Percentiles rank a stretch among this genome's conserved stretches.
phyloP scores from a whole-genome alignment of 2,113 vertebrate genomes.

The Parotia lawesii region DNA sequence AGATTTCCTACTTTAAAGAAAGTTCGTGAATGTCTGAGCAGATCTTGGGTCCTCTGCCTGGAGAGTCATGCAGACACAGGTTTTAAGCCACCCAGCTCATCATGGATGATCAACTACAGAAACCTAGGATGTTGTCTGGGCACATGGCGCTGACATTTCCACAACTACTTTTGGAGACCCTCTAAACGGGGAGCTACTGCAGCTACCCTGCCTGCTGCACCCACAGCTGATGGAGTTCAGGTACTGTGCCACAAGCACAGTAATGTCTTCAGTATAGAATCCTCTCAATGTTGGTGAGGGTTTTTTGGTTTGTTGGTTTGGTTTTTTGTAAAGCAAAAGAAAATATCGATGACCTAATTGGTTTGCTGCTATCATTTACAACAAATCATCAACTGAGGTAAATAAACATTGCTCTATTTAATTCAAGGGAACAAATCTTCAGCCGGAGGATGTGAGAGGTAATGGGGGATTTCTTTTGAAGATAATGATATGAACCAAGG shows the following conservation, averaged over 20 bases:
- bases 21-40: neutral
- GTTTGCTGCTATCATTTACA: neutral
- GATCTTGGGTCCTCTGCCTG: neutral
- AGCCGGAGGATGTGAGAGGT: neutral
- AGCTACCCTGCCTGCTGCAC: neutral
- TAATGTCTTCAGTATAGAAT: neutral
- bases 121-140: neutral
- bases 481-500: neutral
- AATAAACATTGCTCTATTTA: neutral
- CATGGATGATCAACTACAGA: neutral
- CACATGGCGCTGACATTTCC: neutral
- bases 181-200: rapidly evolving
- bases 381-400: neutral
- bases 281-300: neutral
- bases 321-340: neutral
- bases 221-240: neutral
- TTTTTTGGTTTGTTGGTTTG: neutral
- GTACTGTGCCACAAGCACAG: neutral
- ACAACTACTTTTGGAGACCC: neutral
- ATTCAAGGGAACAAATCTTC: neutral
- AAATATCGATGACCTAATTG: neutral
- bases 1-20: conserved; percentile 1
- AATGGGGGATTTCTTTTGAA: neutral
- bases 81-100: neutral
- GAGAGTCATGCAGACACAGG: neutral